These are phyloP conservation scores for Ptyas mucosa DNA, from an alignment of 2,113 vertebrate species.

Conservation along the genomic window DNA sequence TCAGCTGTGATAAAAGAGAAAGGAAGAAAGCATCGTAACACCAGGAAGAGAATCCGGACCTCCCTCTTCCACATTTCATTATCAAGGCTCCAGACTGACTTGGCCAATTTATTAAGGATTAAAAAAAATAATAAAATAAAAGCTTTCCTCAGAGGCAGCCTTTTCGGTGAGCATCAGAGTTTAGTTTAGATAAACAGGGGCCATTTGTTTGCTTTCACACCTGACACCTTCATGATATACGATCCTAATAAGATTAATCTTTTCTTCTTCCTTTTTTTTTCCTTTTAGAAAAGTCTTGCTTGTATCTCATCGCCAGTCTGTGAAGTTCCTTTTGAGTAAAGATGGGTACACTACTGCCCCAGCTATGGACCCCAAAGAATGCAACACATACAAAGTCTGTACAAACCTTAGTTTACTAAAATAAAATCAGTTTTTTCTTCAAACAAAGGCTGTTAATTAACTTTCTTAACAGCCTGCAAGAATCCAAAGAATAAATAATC, in stretches of 20 bases:
- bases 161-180: constrained; percentile 86
- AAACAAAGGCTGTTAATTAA: no score
- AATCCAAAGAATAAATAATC: no score
- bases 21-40: constrained; percentile 62
- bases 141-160: constrained; percentile 74
- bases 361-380: no score
- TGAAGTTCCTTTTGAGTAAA: constrained; percentile 64
- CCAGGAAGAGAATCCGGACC: constrained; percentile 71
- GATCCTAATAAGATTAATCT: constrained; percentile 95
- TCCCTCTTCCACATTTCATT: constrained; percentile 82
- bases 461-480: no score
- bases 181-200: constrained; percentile 94
- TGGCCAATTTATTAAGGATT: constrained; percentile 91
- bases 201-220: constrained; percentile 95
- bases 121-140: constrained; percentile 61
- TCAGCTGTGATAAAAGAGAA: constrained; percentile 87
- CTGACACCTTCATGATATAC: constrained; percentile 93
- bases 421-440: no score
- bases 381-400: no score
- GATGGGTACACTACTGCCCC: constrained; percentile 41
- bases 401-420: no score
- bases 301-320: constrained; percentile 54
- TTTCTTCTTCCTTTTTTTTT: constrained; percentile 40
- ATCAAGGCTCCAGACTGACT: constrained; percentile 82
- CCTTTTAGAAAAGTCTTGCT: constrained; percentile 64